A percentile compares a stretch with the other conserved stretches of the same genome.
Conservation (phyloP, 2,797 vertebrate genomes). For the Sciurus vulgaris region DNA sequence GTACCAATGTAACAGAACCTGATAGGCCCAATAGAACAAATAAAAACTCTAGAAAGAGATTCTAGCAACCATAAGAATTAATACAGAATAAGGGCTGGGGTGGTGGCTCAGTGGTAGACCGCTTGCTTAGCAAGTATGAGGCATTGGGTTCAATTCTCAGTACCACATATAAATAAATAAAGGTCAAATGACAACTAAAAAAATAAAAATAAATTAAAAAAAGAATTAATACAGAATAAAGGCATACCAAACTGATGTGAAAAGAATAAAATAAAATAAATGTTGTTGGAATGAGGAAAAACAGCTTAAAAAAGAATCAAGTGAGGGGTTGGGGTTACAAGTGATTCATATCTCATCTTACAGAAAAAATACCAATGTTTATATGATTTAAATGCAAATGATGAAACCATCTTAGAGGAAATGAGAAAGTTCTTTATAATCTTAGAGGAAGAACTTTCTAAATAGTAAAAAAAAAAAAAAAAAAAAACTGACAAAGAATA, state of each 20-base stretch:
- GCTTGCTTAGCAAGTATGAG: too few relatives aligned
- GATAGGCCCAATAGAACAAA: not conserved
- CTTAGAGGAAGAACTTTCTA: not conserved
- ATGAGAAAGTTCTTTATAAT: not conserved
- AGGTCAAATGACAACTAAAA: too few relatives aligned
- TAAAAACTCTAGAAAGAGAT: not conserved
- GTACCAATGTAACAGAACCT: not conserved
- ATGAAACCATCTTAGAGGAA: slow-evolving; percentile 7
- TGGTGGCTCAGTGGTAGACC: too few relatives aligned
- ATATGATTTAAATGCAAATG: slow-evolving; percentile 15
- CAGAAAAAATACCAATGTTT: not conserved
- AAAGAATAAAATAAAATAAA: not conserved
- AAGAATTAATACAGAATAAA: not conserved
- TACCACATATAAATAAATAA: too few relatives aligned
- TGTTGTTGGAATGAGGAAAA: not conserved
- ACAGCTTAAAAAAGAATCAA: slow-evolving; percentile 13
- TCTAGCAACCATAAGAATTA: not conserved
- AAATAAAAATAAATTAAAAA: too few relatives aligned
- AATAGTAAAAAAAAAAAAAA: slow-evolving; percentile 4
- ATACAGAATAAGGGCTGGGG: not conserved
- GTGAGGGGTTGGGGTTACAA: not conserved
- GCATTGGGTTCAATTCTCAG: too few relatives aligned
- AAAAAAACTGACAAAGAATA: not conserved
- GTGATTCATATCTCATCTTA: not conserved
- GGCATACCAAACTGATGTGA: not conserved